Conservation (phyloP, 2,797 vertebrate genomes). For the Neomorphus geoffroyi region DNA sequence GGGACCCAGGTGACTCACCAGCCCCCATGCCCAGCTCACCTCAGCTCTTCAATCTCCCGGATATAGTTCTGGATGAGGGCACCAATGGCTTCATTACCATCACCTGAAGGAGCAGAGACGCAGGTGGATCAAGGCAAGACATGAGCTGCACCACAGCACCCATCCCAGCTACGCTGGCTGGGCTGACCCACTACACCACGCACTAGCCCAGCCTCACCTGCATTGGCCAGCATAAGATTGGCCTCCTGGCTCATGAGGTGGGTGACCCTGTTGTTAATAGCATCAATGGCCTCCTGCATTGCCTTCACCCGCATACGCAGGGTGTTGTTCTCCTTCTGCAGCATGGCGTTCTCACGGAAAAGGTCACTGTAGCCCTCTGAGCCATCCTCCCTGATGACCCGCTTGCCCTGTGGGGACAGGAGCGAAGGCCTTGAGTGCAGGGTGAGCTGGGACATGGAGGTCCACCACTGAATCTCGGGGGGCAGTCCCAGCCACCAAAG, state of each 20-base stretch:
- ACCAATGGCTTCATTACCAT: slow-evolving; percentile 91
- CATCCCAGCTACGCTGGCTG: fast-evolving
- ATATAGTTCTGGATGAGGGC: slow-evolving; percentile 95
- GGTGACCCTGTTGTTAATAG: slow-evolving; percentile 91
- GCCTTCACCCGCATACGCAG: slow-evolving; percentile 92
- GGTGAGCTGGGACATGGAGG: fast-evolving
- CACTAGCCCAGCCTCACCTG: slow-evolving; percentile 75
- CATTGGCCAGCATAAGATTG: slow-evolving; percentile 88
- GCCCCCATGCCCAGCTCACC: slow-evolving; percentile 70
- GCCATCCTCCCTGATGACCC: slow-evolving; percentile 89
- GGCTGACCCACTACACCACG: fast-evolving
- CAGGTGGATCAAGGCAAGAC: not conserved
- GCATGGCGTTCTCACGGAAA: slow-evolving; percentile 91
- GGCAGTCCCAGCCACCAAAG: not conserved
- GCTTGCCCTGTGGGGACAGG: slow-evolving; percentile 85
- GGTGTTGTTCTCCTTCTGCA: slow-evolving; percentile 89
- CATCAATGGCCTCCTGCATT: slow-evolving; percentile 97
- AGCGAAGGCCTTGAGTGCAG: not conserved
- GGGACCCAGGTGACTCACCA: not conserved
- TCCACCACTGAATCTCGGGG: not conserved
- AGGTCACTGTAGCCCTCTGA: slow-evolving; percentile 90
- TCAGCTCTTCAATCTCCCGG: slow-evolving; percentile 92
- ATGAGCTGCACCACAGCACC: fast-evolving
- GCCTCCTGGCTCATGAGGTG: slow-evolving; percentile 93
- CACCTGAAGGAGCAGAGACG: slow-evolving; percentile 75